Evolutionary conservation across 2,113 vertebrate species (phyloP), one percentile per base, ranked within the genome.

Genomic region (Pluvianellus socialis): DNA sequence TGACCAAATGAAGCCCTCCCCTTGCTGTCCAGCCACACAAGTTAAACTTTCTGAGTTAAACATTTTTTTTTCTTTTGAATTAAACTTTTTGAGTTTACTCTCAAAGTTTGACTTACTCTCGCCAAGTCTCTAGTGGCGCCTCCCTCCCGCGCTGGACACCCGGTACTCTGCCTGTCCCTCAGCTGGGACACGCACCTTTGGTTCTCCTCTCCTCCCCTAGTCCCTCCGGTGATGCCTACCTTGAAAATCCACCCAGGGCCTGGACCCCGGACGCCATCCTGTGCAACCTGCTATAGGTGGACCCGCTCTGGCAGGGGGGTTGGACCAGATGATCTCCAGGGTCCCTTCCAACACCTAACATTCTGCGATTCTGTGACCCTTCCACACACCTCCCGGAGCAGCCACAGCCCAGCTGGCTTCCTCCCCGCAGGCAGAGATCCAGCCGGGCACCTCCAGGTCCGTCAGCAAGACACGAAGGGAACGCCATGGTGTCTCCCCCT

Each of bases 401-500:
- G 42, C 38, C 47, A 2, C 47, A 23, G 18, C 56, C 12, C 3
- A 16, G 23, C 10, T 2, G 1, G 10, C 47, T 12, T 30, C 15
- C 83, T 77, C 23, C 70, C 13, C 50, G 3, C 22, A 4, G 2
- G 13, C 45, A 20, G 50, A 52, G 35, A 50, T 3, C 42, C 82
- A 45, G 38, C 1, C 45, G 74, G 4, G 38, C 4, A 50, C 3
- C 27, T 52, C 42, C 70, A 6, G 18, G 6, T 18, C 56, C 38
- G 66, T 14, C 77, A 26, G 61, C 73, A 53, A 22, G 23, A n/a
- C n/a, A 35, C 1, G 9, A 50, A 52, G 28, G 40, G 38, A n/a
- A n/a, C 26, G 5, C 35, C 49, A 2, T 1, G 21, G 1, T 2
- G 10, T 7, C 45, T 21, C 76, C 24, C 24, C 47, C 15, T 49